These are phyloP conservation scores for Typhlichthys subterraneus DNA, from an alignment of 2,797 vertebrate genomes.

Conservation along the genomic window DNA sequence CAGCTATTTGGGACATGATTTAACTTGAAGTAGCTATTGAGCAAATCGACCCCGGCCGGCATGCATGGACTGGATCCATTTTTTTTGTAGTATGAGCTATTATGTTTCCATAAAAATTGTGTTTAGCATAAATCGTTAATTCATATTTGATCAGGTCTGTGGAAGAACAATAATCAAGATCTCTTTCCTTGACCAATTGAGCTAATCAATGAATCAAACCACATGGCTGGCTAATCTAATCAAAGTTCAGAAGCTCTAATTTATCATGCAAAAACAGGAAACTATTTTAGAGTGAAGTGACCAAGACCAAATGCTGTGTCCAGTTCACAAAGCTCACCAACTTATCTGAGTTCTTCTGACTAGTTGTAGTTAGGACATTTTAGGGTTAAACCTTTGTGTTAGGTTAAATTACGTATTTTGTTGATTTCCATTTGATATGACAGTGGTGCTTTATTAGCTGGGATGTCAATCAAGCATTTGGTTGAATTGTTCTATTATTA, in stretches of 20 bases:
- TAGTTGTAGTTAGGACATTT: too few species aligned
- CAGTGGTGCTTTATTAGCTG: too few species aligned
- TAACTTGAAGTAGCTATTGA: slow-evolving; percentile 7
- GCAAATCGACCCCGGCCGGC: slow-evolving; percentile 2
- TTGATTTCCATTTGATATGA: too few species aligned
- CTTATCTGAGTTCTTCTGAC: too few species aligned
- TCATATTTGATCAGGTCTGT: slow-evolving; percentile 9
- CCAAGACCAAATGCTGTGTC: slow-evolving; percentile 26
- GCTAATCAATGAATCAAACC: slow-evolving; percentile 33
- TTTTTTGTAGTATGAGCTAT: not conserved
- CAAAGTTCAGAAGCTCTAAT: too few species aligned
- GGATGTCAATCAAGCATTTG: too few species aligned
- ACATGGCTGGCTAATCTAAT: too few species aligned
- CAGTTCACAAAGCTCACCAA: too few species aligned
- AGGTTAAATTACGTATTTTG: too few species aligned
- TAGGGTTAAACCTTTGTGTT: too few species aligned
- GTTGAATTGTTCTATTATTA: too few species aligned
- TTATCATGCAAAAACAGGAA: slow-evolving; percentile 49
- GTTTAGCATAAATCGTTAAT: slow-evolving; percentile 5
- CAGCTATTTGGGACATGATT: slow-evolving; percentile 9
- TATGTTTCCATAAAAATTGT: slow-evolving; percentile 11
- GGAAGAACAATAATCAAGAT: slow-evolving; percentile 13
- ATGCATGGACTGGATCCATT: slow-evolving; percentile 8
- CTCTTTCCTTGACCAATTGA: slow-evolving; percentile 38
- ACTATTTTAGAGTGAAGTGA: slow-evolving; percentile 25